Percentiles rank a stretch among this genome's conserved stretches.
These are phyloP conservation scores for Ophion ventricosus DNA, from an alignment of 2,888 invertebrate genomes.

Conservation along the genomic window DNA sequence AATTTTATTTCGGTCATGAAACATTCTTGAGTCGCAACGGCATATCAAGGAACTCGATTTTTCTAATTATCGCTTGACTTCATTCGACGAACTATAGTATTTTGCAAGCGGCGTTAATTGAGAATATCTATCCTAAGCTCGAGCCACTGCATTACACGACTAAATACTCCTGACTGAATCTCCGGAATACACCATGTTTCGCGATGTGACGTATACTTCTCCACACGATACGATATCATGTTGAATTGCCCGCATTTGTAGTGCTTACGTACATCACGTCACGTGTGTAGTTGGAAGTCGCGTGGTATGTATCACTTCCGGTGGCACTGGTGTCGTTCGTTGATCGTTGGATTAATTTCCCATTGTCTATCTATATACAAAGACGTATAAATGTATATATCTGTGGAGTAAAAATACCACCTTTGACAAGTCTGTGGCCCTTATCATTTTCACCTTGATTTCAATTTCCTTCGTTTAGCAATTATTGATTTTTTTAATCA, in stretches of 20 bases:
- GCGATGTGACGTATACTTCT: slow-evolving; percentile 33
- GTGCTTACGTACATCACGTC: slow-evolving; percentile 57
- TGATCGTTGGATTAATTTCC: slow-evolving; percentile 54
- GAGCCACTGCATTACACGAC: slow-evolving; percentile 25
- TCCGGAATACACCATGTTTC: slow-evolving; percentile 38
- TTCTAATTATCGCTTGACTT: not conserved
- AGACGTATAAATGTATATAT: not conserved
- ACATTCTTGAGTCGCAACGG: not conserved
- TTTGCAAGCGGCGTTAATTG: not conserved
- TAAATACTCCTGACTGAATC: slow-evolving; percentile 48
- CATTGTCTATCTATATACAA: not conserved
- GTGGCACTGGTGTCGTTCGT: slow-evolving; percentile 40
- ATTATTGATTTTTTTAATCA: too few relatives aligned
- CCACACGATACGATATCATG: slow-evolving; percentile 34
- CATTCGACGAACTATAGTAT: not conserved
- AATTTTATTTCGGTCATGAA: too few relatives aligned
- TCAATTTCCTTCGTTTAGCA: too few relatives aligned
- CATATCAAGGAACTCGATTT: not conserved
- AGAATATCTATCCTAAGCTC: not conserved
- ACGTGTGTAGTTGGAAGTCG: slow-evolving; percentile 53
- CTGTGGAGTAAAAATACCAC: too few relatives aligned
- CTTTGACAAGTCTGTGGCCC: not conserved
- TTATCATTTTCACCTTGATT: too few relatives aligned
- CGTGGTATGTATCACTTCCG: slow-evolving; percentile 59
- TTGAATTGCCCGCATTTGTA: slow-evolving; percentile 37